phyloP scores from a whole-genome alignment of 2,113 vertebrate species.

The Oncorhynchus nerka region DNA sequence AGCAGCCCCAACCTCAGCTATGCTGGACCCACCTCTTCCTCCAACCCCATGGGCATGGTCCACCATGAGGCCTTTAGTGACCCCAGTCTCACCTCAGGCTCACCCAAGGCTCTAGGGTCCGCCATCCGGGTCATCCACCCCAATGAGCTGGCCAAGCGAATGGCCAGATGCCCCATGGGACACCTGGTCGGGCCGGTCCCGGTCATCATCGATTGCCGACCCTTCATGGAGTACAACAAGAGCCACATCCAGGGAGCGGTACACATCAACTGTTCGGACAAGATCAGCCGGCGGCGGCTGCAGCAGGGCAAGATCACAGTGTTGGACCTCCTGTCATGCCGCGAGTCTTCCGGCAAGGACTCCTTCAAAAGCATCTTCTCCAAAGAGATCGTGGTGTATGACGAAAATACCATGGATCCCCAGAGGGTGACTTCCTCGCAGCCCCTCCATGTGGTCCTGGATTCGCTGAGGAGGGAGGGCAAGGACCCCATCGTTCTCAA shows the following conservation, averaged over 20 bases:
- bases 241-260: conserved; percentile 96
- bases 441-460: conserved; percentile 90
- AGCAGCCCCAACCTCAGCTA: conserved; percentile 78
- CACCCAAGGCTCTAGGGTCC: conserved; percentile 58
- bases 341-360: conserved; percentile 85
- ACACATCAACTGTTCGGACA: conserved; percentile 97
- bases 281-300: conserved; percentile 94
- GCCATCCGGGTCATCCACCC: conserved; percentile 90
- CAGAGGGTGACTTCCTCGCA: conserved; percentile 88
- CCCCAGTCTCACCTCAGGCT: conserved; percentile 74
- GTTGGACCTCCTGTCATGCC: conserved; percentile 95
- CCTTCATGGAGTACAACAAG: conserved; percentile 98
- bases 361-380: conserved; percentile 98
- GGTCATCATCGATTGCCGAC: conserved; percentile 96
- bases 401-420: conserved; percentile 92
- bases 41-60: conserved; percentile 75
- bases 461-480: conserved; percentile 95
- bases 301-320: conserved; percentile 99
- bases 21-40: conserved; percentile 73
- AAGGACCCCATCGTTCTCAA: conserved; percentile 95
- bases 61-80: conserved; percentile 79
- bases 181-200: conserved; percentile 88
- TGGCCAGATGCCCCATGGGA: conserved; percentile 89
- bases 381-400: conserved; percentile 98
- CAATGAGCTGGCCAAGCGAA: conserved; percentile 91